Conservation (phyloP, 2,113 vertebrate genomes). For the Enhydra lutris region DNA sequence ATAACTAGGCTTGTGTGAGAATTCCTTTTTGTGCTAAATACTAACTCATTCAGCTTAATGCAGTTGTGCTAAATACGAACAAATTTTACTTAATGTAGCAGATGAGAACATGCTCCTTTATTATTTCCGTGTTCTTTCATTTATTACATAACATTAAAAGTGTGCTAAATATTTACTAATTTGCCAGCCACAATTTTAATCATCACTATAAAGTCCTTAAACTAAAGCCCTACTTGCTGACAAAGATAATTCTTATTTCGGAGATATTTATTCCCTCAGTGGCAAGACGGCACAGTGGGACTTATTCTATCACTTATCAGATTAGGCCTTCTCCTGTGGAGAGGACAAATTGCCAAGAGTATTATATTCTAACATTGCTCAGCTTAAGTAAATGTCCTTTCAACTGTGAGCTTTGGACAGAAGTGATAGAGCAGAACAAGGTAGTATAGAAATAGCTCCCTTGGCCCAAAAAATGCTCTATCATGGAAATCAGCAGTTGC, state of each 20-base stretch:
- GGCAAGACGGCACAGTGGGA: neutral
- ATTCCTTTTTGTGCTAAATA: neutral
- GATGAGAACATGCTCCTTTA: neutral
- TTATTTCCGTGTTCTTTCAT: neutral
- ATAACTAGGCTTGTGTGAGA: neutral
- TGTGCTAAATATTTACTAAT: neutral
- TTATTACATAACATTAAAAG: neutral
- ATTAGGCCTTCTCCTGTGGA: neutral
- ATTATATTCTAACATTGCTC: neutral
- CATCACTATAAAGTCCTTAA: constrained; percentile 28
- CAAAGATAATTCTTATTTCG: constrained; percentile 9
- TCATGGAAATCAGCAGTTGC: neutral
- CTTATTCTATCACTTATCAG: neutral
- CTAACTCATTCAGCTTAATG: neutral
- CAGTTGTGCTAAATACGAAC: neutral
- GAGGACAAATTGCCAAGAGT: neutral
- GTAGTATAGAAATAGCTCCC: neutral
- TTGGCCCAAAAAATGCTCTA: neutral
- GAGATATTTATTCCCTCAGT: neutral
- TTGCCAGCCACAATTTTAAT: neutral
- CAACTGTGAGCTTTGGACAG: neutral
- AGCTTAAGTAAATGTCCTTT: neutral
- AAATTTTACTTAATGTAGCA: neutral
- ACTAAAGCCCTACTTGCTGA: neutral
- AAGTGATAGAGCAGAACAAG: neutral